These are phyloP conservation scores for Carlito syrichta DNA, from an alignment of 2,113 vertebrate genomes.

Conservation along the genomic window DNA sequence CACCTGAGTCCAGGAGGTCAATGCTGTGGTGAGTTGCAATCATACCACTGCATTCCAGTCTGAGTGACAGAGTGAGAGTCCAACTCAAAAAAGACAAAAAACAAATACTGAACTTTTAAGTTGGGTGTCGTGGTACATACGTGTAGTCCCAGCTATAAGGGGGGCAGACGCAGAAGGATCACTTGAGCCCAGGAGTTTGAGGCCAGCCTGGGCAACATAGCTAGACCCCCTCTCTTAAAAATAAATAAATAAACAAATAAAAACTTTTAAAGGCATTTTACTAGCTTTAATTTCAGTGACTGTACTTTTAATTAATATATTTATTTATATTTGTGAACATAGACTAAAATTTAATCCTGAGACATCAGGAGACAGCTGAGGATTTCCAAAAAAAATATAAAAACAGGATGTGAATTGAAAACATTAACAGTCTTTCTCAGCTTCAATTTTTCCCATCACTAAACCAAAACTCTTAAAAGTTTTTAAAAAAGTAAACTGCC, in stretches of 20 bases:
- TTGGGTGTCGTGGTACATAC: too few species aligned
- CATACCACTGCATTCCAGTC: not conserved
- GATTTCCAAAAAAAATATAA: constrained; percentile 26
- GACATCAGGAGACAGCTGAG: not conserved
- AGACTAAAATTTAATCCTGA: not conserved
- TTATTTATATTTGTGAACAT: not conserved
- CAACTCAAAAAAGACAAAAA: not conserved
- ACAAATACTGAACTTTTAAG: not conserved
- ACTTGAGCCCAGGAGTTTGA: not conserved
- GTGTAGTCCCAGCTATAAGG: not conserved
- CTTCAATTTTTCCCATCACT: constrained; percentile 5
- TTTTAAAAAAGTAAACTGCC: not conserved
- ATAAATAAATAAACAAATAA: not conserved
- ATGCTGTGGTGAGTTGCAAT: not conserved
- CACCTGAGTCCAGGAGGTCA: not conserved
- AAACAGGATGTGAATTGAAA: constrained; percentile 13
- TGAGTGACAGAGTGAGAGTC: not conserved
- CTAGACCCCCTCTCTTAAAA: not conserved
- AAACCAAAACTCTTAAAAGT: constrained; percentile 6
- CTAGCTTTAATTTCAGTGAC: not conserved
- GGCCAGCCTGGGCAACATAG: not conserved
- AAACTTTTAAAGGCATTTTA: not conserved
- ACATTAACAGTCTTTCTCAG: not conserved
- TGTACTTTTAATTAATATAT: not conserved
- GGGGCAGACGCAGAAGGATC: not conserved